Evolutionary conservation across 2,888 invertebrate genomes (phyloP).

Genomic region (Selenia dentaria): DNA sequence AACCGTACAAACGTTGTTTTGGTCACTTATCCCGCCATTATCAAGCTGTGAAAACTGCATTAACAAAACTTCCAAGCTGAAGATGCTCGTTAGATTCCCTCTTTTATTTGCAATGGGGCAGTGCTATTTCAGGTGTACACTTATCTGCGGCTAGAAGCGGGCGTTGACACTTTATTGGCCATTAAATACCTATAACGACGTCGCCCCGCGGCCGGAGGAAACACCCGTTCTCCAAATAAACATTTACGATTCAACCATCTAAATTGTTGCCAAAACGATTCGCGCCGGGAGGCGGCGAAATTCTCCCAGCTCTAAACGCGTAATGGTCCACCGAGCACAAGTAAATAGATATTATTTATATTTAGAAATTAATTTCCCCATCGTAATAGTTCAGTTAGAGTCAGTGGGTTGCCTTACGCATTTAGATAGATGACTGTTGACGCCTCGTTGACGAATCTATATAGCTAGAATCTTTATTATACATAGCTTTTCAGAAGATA

Average conservation of each 20-base stretch:
- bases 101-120: slow-evolving; percentile 34
- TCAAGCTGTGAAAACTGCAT: slow-evolving; percentile 25
- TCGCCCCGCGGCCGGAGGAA: slow-evolving; percentile 65
- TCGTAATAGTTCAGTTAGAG: slow-evolving; percentile 68
- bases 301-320: slow-evolving; percentile 68
- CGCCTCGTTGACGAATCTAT: slow-evolving; percentile 43
- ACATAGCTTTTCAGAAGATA: no score
- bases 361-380: slow-evolving; percentile 73
- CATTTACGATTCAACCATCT: slow-evolving; percentile 77
- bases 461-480: no score
- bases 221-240: slow-evolving; percentile 72
- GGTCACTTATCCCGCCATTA: slow-evolving; percentile 10
- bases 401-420: slow-evolving; percentile 55
- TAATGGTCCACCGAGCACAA: slow-evolving; percentile 74
- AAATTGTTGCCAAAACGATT: slow-evolving; percentile 80
- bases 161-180: slow-evolving; percentile 79
- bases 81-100: slow-evolving; percentile 29
- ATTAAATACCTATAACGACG: slow-evolving; percentile 78
- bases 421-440: slow-evolving; percentile 54
- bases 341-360: slow-evolving; percentile 80
- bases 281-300: slow-evolving; percentile 59
- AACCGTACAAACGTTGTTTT: slow-evolving; percentile 1
- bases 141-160: slow-evolving; percentile 60
- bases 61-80: slow-evolving; percentile 18
- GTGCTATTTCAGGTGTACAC: slow-evolving; percentile 64